phyloP scores from a whole-genome alignment of 2,797 vertebrate species.

The Chaenodraco wilsoni region DNA sequence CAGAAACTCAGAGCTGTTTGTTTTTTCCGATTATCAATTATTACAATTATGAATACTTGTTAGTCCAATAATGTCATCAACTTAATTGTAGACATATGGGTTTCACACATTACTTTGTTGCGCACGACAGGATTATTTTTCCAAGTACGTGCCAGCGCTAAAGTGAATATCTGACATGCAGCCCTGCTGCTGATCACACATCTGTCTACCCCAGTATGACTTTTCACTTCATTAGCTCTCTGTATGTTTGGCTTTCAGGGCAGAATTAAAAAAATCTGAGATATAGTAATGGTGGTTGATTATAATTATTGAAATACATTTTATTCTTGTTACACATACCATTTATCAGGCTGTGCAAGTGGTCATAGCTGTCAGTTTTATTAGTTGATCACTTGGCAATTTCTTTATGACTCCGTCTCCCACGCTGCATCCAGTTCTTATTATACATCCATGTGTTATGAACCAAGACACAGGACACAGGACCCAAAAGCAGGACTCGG shows the following conservation, averaged over 20 bases:
- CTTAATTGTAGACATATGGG: background rate
- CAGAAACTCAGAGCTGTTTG: background rate
- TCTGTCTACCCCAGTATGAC: background rate
- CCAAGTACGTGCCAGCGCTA: background rate
- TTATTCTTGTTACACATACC: conserved; percentile 13
- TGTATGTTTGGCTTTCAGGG: background rate
- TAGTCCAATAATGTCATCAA: background rate
- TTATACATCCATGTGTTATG: too few relatives aligned
- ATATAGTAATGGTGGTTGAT: background rate
- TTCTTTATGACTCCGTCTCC: conserved; percentile 4
- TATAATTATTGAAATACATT: conserved; percentile 36
- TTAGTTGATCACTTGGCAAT: conserved; percentile 31
- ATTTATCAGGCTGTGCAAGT: conserved; percentile 28
- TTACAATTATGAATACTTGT: background rate
- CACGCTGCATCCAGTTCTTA: too few relatives aligned
- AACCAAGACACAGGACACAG: too few relatives aligned
- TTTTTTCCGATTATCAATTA: background rate
- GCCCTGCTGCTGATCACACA: conserved; percentile 6
- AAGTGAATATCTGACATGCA: conserved; percentile 10
- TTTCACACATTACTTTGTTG: background rate
- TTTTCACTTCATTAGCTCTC: conserved; percentile 13
- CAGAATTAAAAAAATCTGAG: conserved; percentile 9
- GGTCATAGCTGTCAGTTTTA: conserved; percentile 13
- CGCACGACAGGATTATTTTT: background rate
- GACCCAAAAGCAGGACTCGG: too few relatives aligned